A percentile compares a stretch with the other conserved stretches of the same genome.
phyloP scores from a whole-genome alignment of 1,140 invertebrate species.

The Nixonia krombeini region DNA sequence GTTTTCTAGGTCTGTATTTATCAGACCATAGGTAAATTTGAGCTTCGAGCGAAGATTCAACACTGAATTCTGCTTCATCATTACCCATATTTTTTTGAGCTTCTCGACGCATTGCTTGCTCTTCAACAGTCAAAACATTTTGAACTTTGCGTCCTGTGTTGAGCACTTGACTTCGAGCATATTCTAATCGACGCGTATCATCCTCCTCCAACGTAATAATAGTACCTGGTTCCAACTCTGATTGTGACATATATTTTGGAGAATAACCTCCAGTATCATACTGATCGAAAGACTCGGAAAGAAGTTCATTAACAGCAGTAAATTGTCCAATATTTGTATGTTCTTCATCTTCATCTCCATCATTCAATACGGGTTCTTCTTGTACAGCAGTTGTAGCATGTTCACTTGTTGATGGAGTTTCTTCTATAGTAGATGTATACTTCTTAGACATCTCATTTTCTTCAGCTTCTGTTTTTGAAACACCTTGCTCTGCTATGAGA shows the following conservation, averaged over 20 bases:
- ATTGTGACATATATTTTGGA: conserved; percentile 79
- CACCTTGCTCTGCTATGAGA: conserved; percentile 90
- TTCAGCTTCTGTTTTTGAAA: conserved; percentile 68
- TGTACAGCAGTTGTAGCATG: conserved; percentile 29
- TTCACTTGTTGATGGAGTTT: conserved; percentile 26
- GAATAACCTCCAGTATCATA: conserved; percentile 89
- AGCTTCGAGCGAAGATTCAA: conserved; percentile 88
- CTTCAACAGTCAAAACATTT: conserved; percentile 73
- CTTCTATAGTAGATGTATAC: conserved; percentile 6
- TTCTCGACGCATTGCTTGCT: conserved; percentile 80
- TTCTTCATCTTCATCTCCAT: conserved; percentile 52
- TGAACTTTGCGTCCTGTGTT: conserved; percentile 73
- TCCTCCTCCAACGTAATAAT: conserved; percentile 85
- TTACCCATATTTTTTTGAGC: conserved; percentile 90
- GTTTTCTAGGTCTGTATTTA: conserved; percentile 97
- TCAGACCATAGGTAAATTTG: conserved; percentile 97
- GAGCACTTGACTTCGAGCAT: conserved; percentile 78
- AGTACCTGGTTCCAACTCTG: conserved; percentile 86
- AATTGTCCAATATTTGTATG: neutral
- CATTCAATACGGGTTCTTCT: conserved; percentile 56
- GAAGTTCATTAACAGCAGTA: conserved; percentile 67
- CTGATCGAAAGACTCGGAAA: conserved; percentile 77
- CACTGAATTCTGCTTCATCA: conserved; percentile 94
- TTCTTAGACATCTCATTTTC: conserved; percentile 37
- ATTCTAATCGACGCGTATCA: conserved; percentile 83